Base-by-base conservation (phyloP, 2,113 vertebrate species). In the Heloderma charlesbogerti region DNA sequence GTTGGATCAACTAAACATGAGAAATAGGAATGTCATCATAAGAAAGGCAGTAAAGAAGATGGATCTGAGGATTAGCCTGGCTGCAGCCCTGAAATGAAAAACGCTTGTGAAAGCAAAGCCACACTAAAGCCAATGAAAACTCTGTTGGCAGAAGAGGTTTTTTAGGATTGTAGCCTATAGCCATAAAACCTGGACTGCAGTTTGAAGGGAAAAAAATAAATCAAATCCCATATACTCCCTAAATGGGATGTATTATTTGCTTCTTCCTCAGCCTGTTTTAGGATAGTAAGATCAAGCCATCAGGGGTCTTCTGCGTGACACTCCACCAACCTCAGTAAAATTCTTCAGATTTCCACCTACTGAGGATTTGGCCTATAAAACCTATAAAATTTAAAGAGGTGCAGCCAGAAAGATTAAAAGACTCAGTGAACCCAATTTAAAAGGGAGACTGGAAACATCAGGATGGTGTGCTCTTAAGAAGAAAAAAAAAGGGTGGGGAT, bases 201-300 rank as follows among this genome's bases (percentile, higher is more conserved):
- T 34, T 9, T 51, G 45, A 74, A 80, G 74, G 40, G 34, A 37
- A 51, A 37, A 80, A 51, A 80, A 81, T 80, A 69, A 69, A 69
- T 51, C 34, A 29, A 51, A 45, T n/a, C 27, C 31, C 60, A 69
- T 48, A 8, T n/a, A 25, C 22, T 57, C 15, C 25, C 71, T 15
- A 74, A 86, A 74, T 40, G 22, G 20, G 57, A 27, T 67, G 31
- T 25, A 79, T 57, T 45, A 48, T 92, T 84, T 31, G 91, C 57
- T 89, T 92, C 90, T 86, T 92, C 93, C 93, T 78, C 13, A 31
- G 87, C 84, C 92, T 90, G 89, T 75, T 88, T 54, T 90, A 95
- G 91, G 90, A 91, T 93, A 92, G 92, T 88, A 94, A 85, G 88
- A 90, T 66, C 72, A 89, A 92, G 67, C 54, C 77, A 82, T 31